Percentiles rank a stretch among this genome's conserved stretches.
Evolutionary conservation across 2,888 invertebrate species (phyloP).

Genomic region (Sarcophaga carnaria): DNA sequence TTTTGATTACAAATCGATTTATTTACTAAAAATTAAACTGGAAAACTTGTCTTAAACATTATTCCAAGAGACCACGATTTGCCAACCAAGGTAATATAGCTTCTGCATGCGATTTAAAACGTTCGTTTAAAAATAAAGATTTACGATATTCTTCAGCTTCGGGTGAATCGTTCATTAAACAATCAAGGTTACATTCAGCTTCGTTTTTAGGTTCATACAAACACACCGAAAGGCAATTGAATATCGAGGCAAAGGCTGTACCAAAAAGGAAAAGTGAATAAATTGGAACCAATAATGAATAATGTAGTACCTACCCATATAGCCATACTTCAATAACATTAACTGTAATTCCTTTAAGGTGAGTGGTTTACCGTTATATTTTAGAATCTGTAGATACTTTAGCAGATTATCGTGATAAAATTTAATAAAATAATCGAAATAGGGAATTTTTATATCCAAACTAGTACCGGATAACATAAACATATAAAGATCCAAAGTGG

Average conservation of each 20-base stretch:
- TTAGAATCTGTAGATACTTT: conserved; percentile 72
- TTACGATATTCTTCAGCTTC: conserved; percentile 27
- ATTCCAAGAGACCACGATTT: conserved; percentile 44
- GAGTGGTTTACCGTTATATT: conserved; percentile 72
- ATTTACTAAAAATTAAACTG: background rate
- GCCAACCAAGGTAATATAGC: conserved; percentile 41
- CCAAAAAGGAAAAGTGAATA: too few relatives aligned
- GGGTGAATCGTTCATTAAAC: conserved; percentile 11
- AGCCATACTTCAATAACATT: conserved; percentile 73
- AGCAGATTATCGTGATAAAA: conserved; percentile 75
- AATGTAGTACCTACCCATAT: conserved; percentile 73
- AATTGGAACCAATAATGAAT: too few relatives aligned
- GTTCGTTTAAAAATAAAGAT: conserved; percentile 30
- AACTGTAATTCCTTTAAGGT: conserved; percentile 74
- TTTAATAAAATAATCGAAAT: conserved; percentile 77
- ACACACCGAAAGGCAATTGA: conserved; percentile 20
- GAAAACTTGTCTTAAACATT: background rate
- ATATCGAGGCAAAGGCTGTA: conserved; percentile 54
- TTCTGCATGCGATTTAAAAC: conserved; percentile 34
- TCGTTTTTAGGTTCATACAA: conserved; percentile 27
- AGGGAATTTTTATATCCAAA: conserved; percentile 73
- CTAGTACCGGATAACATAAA: conserved; percentile 75
- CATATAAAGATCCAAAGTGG: conserved; percentile 74
- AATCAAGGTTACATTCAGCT: conserved; percentile 27
- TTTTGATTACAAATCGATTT: too few relatives aligned